A percentile compares a stretch with the other conserved stretches of the same genome.
phyloP scores from a whole-genome alignment of 2,888 invertebrate species.

The Pristionchus maxplancki region DNA sequence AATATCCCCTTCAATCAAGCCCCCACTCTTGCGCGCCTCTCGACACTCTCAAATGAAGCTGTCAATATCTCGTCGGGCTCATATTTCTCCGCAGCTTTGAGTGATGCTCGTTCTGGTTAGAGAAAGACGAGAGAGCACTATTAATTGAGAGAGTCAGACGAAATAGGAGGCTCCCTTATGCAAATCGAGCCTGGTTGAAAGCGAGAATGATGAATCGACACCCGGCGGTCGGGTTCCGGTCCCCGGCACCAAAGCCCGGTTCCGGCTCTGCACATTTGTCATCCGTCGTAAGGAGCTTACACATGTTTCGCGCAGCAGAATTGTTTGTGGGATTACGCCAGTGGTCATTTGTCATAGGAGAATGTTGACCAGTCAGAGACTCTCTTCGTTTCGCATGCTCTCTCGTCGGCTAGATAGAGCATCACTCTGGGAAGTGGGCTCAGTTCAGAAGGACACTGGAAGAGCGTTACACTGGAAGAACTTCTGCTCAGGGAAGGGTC shows the following conservation, averaged over 20 bases:
- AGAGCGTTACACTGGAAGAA: not conserved
- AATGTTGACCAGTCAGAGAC: not conserved
- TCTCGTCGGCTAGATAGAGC: too few species aligned
- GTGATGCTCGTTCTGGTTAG: too few species aligned
- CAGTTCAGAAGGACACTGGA: not conserved
- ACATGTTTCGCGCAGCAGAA: conserved; percentile 26
- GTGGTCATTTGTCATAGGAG: not conserved
- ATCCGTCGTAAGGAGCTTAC: not conserved
- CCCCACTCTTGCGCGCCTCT: not conserved
- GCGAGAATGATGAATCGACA: not conserved
- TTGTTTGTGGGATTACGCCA: conserved; percentile 15
- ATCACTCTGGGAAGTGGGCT: not conserved
- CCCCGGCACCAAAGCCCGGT: conserved; percentile 19
- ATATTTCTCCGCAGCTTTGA: not conserved
- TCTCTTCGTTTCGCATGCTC: too few species aligned
- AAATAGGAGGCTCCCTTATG: not conserved
- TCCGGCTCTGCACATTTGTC: conserved; percentile 27
- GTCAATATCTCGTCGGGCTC: conserved; percentile 19
- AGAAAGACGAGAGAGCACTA: not conserved
- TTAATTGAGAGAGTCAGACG: not conserved
- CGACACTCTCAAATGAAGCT: conserved; percentile 36
- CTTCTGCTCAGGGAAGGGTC: not conserved
- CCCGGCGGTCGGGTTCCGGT: not conserved
- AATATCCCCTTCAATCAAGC: conserved; percentile 38
- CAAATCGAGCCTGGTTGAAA: not conserved